phyloP scores from a whole-genome alignment of 1,140 invertebrate species.

The Zaprionus taronus region DNA sequence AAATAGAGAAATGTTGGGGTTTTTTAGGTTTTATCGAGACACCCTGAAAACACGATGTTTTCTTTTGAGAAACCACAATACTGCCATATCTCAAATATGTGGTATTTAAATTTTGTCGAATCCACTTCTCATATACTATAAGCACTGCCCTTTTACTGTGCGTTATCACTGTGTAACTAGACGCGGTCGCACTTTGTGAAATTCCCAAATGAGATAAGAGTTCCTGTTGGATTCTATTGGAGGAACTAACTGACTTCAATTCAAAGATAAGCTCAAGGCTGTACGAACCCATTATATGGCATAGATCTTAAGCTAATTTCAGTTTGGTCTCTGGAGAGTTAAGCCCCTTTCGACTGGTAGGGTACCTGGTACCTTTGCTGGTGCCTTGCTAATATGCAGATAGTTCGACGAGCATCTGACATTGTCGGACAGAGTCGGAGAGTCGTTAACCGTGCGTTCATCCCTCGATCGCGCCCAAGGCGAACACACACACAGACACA shows the following conservation, averaged over 20 bases:
- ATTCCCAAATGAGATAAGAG: background rate
- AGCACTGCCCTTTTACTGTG: background rate
- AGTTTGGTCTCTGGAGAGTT: too few relatives aligned
- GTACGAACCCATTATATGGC: background rate
- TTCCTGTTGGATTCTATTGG: background rate
- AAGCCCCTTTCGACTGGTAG: background rate
- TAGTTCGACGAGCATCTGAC: background rate
- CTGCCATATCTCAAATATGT: background rate
- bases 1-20: too few relatives aligned
- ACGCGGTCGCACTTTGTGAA: background rate
- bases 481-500: background rate
- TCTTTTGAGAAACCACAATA: background rate
- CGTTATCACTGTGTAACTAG: background rate
- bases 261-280: background rate
- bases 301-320: background rate
- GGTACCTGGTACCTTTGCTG: too few relatives aligned
- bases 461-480: conserved; percentile 1
- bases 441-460: conserved; percentile 2
- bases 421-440: background rate
- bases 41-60: too few relatives aligned
- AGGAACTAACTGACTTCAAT: background rate
- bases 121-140: background rate
- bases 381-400: background rate
- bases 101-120: background rate
- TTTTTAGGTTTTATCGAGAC: too few relatives aligned